Percentiles rank a stretch among this genome's conserved stretches.
phyloP scores from a whole-genome alignment of 2,113 vertebrate species.

The Mobula birostris region DNA sequence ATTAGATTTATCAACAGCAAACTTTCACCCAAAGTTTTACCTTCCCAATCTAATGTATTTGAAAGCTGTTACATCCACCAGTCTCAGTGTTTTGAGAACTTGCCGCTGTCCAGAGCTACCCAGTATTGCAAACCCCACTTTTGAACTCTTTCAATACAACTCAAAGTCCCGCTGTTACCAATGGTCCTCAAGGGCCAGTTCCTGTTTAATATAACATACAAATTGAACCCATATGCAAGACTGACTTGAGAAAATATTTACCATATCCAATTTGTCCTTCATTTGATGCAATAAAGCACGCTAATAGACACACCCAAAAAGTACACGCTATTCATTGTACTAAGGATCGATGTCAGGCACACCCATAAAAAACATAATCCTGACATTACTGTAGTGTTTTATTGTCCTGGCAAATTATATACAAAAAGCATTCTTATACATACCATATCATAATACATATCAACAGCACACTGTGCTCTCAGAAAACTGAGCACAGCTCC shows the following conservation, averaged over 20 bases:
- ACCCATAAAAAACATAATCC: neutral
- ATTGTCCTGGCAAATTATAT: neutral
- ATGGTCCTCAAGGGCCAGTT: neutral
- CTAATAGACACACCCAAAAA: neutral
- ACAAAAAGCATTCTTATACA: neutral
- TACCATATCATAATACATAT: constrained; percentile 10
- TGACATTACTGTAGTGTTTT: neutral
- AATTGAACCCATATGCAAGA: constrained; percentile 8
- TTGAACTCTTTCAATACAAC: neutral
- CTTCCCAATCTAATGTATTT: neutral
- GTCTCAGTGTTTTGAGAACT: neutral
- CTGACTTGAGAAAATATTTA: constrained; percentile 14
- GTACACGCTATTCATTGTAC: no score
- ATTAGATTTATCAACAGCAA: no score
- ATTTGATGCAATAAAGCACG: neutral
- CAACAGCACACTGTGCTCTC: neutral
- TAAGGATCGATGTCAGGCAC: neutral
- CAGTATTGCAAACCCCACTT: neutral
- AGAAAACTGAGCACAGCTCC: neutral
- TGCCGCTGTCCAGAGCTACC: neutral
- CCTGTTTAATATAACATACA: constrained; percentile 4
- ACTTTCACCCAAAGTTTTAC: neutral
- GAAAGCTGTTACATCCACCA: neutral
- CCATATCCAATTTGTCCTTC: constrained; percentile 15
- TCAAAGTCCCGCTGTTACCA: neutral